These are phyloP conservation scores for Tyria jacobaeae DNA, from an alignment of 2,888 invertebrate species.

Conservation along the genomic window DNA sequence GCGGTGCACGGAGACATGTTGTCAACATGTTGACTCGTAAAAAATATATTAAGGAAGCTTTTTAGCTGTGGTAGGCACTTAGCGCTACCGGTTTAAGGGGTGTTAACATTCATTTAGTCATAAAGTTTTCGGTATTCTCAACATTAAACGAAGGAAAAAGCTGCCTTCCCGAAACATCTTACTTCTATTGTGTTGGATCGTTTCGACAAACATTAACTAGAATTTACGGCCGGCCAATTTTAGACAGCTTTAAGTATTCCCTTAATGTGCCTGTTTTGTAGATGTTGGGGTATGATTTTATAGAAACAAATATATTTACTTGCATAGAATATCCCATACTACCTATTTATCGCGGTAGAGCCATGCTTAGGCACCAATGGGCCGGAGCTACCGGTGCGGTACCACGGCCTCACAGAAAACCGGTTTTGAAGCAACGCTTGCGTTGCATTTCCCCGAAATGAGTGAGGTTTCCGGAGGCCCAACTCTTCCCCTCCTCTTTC, in stretches of 20 bases:
- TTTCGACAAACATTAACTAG: constrained; percentile 68
- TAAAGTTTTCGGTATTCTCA: constrained; percentile 60
- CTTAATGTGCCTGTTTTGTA: constrained; percentile 57
- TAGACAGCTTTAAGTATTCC: constrained; percentile 70
- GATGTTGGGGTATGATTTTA: constrained; percentile 49
- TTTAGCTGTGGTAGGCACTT: constrained; percentile 38
- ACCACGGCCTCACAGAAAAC: too few species aligned
- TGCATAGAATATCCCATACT: neutral
- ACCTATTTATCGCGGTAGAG: too few species aligned
- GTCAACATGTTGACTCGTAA: constrained; percentile 6
- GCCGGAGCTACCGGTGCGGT: too few species aligned
- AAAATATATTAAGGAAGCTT: constrained; percentile 36
- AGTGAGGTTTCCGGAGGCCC: too few species aligned
- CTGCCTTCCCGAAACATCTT: constrained; percentile 50
- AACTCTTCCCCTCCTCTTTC: too few species aligned
- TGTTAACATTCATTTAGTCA: constrained; percentile 58
- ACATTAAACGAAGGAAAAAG: constrained; percentile 59
- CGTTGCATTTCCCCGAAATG: too few species aligned
- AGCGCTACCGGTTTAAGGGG: constrained; percentile 54
- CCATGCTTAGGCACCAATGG: too few species aligned
- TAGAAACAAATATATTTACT: constrained; percentile 49
- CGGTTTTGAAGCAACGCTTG: too few species aligned
- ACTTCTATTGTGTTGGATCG: constrained; percentile 65
- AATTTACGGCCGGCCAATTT: constrained; percentile 73
- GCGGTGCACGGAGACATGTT: neutral